Conservation (phyloP, 2,113 vertebrate species). For the Rhombomys opimus region DNA sequence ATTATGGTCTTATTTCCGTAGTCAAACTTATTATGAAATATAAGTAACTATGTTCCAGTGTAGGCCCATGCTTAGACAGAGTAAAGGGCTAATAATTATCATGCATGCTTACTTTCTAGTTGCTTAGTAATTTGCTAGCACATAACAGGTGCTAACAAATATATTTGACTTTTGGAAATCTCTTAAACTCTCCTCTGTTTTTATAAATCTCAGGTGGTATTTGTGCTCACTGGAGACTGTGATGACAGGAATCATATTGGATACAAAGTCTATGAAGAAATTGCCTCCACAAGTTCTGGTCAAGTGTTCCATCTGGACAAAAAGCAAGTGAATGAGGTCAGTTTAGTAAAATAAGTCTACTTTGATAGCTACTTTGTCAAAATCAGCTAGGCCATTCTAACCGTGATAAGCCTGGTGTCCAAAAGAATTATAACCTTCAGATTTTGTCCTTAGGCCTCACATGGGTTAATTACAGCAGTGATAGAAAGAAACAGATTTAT, state of each 20-base stretch:
- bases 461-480: neutral
- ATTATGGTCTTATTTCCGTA: neutral
- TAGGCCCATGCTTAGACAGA: neutral
- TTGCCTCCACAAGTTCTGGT: conserved; percentile 98
- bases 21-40: neutral
- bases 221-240: conserved; percentile 98
- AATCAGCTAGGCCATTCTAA: neutral
- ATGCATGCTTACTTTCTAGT: neutral
- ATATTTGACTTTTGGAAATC: neutral
- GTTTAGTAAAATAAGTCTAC: neutral
- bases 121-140: neutral
- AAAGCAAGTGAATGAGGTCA: conserved; percentile 99
- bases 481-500: neutral
- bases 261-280: conserved; percentile 98
- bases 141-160: neutral
- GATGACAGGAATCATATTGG: conserved; percentile 96
- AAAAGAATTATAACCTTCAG: neutral
- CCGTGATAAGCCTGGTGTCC: neutral
- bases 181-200: neutral
- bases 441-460: neutral
- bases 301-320: conserved; percentile 99
- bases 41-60: neutral
- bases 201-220: conserved; percentile 91
- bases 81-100: neutral
- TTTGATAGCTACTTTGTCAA: neutral